Evolutionary conservation across 1,140 invertebrate genomes (phyloP), one percentile per base, ranked within the genome.

Genomic region (Platyura marginata): DNA sequence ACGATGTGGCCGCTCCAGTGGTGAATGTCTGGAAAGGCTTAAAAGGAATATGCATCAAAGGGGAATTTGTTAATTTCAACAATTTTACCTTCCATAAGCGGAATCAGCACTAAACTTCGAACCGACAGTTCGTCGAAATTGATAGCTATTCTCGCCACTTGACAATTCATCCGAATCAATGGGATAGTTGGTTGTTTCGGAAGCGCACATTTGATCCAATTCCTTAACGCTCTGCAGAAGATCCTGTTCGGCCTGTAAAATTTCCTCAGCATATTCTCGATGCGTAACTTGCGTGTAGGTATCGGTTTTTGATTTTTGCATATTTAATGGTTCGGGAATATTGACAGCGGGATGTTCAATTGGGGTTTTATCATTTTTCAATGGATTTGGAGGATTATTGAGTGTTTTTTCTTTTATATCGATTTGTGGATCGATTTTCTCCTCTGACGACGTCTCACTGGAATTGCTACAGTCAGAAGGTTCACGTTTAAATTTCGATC

Each of bases 401-500:
- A 38, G 19, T 2, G 5, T 3, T 20, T 38, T 18, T 18, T 3
- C 10, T 21, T 18, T 38, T 20, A 5, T 3, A 6, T 21, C 6
- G 16, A 20, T 13, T 6, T 38, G 10, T 6, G 16, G 18, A 3
- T 13, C 19, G 19, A 3, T 20, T 11, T 18, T 4, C n/a, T 20
- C 16, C 6, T 36, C 34, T 10, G n/a, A n/a, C 4, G 6, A 20
- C 11, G n/a, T 18, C 19, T 18, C 16, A 18, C 36, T 38, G 10
- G 36, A 11, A 3, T 9, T 18, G 3, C 18, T 18, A 38, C 16
- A 18, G 20, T 18, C 16, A 13, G n/a, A 18, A 18, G 16, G 3
- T 20, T 38, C 11, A 8, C 20, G 22, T 3, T 18, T 40, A 40
- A 13, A 54, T 8, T 21, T 5, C 40, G 55, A 49, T 41, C 57